These are phyloP conservation scores for Platycnemis pennipes DNA, from an alignment of 2,888 invertebrate genomes.

Conservation along the genomic window DNA sequence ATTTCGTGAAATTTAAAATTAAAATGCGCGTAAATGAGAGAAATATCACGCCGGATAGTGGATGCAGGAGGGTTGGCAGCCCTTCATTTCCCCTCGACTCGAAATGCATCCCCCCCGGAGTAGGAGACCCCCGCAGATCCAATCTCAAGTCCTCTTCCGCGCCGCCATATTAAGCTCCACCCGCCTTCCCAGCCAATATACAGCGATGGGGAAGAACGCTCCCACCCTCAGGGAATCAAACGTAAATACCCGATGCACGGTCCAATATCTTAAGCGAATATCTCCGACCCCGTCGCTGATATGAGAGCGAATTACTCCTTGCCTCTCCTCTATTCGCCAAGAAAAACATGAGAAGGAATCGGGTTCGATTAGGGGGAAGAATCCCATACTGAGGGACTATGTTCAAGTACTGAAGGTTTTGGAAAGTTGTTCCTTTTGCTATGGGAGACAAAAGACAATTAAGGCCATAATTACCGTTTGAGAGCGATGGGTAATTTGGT, in stretches of 20 bases:
- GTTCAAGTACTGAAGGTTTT: no score
- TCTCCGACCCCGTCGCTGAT: background rate
- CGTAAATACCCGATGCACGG: background rate
- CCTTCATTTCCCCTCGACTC: background rate
- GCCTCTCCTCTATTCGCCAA: background rate
- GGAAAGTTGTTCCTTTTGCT: no score
- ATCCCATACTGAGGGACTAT: no score
- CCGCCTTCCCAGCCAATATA: background rate
- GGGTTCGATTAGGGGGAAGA: no score
- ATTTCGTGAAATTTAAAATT: no score
- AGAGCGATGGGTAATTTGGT: no score
- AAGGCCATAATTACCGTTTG: no score
- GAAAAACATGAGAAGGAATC: background rate
- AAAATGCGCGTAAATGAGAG: no score
- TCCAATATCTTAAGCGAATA: background rate
- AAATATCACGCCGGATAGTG: no score
- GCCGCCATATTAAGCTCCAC: background rate
- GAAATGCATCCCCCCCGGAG: background rate
- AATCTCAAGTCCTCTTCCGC: constrained; percentile 1
- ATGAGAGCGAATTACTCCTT: background rate
- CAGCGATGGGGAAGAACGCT: background rate
- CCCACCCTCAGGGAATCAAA: background rate
- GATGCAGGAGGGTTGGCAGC: background rate
- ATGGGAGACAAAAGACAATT: no score
- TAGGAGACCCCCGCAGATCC: background rate